phyloP scores from a whole-genome alignment of 2,888 invertebrate genomes.

The Chamaedrilus cognettii region DNA sequence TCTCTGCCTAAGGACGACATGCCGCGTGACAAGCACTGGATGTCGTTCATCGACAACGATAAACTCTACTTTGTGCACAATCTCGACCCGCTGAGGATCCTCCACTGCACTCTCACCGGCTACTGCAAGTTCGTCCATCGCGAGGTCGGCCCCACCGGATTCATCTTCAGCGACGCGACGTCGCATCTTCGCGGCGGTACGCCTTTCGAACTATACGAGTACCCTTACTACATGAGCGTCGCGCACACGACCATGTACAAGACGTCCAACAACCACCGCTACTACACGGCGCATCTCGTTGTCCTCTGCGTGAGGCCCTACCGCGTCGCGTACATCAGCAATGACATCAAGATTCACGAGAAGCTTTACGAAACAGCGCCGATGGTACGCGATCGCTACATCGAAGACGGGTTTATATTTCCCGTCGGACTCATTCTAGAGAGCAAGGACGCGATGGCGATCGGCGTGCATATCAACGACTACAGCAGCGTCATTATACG shows the following conservation, averaged over 20 bases:
- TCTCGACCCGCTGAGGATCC: slow-evolving; percentile 41
- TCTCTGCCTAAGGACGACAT: too few species aligned
- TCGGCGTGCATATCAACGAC: slow-evolving; percentile 44
- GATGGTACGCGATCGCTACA: slow-evolving; percentile 39
- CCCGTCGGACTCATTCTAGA: slow-evolving; percentile 42
- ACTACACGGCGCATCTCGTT: slow-evolving; percentile 41
- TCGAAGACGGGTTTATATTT: slow-evolving; percentile 43
- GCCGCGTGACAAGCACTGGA: slow-evolving; percentile 44
- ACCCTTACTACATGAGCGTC: slow-evolving; percentile 41
- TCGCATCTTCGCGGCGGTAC: slow-evolving; percentile 43
- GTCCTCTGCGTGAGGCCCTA: slow-evolving; percentile 38
- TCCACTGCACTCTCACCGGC: slow-evolving; percentile 37
- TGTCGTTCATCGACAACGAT: slow-evolving; percentile 34
- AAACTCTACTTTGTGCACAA: slow-evolving; percentile 42
- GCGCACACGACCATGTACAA: slow-evolving; percentile 44
- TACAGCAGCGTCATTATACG: slow-evolving; percentile 38
- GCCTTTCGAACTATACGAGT: slow-evolving; percentile 39
- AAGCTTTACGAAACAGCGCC: slow-evolving; percentile 37
- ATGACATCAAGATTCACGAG: slow-evolving; percentile 36
- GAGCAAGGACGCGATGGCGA: slow-evolving; percentile 31
- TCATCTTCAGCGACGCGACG: slow-evolving; percentile 36
- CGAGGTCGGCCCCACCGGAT: slow-evolving; percentile 30
- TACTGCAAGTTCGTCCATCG: slow-evolving; percentile 37
- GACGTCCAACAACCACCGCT: slow-evolving; percentile 29
- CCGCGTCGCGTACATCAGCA: slow-evolving; percentile 41